A percentile compares a stretch with the other conserved stretches of the same genome.
Conservation (phyloP, 2,888 invertebrate species). For the Tiliacea aurago region DNA sequence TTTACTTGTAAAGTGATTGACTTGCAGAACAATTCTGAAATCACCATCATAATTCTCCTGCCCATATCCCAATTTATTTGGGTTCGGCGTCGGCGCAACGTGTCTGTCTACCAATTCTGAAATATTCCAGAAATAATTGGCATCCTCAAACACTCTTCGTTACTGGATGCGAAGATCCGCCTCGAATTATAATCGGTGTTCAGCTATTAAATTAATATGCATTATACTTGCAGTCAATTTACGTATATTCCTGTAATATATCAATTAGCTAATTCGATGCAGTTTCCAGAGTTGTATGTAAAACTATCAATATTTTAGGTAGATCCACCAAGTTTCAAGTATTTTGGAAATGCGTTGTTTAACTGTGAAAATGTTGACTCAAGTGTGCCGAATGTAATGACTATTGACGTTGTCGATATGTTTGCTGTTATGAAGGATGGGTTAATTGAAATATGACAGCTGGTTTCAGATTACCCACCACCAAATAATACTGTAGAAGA, state of each 20-base stretch:
- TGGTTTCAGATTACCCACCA: not conserved
- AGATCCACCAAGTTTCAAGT: slow-evolving; percentile 11
- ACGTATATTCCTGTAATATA: slow-evolving; percentile 1
- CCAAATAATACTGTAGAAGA: not conserved
- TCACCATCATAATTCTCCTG: too few relatives aligned
- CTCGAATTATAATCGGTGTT: slow-evolving; percentile 35
- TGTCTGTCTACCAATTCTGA: slow-evolving; percentile 18
- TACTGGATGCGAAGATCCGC: not conserved
- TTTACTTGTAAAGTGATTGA: slow-evolving; percentile 22
- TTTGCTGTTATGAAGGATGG: slow-evolving; percentile 31
- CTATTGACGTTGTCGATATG: slow-evolving; percentile 13
- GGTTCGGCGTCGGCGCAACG: too few relatives aligned
- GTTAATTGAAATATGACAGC: slow-evolving; percentile 39
- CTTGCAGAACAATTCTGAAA: slow-evolving; percentile 22
- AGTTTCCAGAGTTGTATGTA: not conserved
- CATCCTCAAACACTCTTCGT: slow-evolving; percentile 23
- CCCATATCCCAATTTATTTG: too few relatives aligned
- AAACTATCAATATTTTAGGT: not conserved
- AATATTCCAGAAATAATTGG: slow-evolving; percentile 47
- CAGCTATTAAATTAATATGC: slow-evolving; percentile 48
- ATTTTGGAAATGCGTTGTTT: slow-evolving; percentile 33
- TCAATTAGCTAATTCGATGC: slow-evolving; percentile 5
- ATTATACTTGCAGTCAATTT: slow-evolving; percentile 35
- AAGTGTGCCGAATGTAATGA: slow-evolving; percentile 27
- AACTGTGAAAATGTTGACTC: slow-evolving; percentile 28